Conservation (phyloP, 2,797 vertebrate species). For the Micropoecilia bifurca region DNA sequence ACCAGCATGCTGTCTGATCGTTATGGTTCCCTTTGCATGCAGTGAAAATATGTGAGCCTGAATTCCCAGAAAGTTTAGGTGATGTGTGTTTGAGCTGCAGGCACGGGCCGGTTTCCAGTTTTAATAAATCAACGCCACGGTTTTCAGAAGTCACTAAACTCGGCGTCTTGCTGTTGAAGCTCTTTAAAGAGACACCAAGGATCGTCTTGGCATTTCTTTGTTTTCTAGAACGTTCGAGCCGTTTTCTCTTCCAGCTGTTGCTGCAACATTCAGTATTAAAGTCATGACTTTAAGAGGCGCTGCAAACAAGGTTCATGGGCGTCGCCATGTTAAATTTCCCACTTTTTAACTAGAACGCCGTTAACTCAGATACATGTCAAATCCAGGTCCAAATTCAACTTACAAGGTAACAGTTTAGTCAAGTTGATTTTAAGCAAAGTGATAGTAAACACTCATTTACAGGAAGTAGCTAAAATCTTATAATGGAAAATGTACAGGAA, state of each 20-base stretch:
- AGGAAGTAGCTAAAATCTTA: neutral
- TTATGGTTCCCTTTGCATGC: conserved; percentile 21
- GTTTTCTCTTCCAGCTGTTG: neutral
- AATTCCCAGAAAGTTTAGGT: conserved; percentile 13
- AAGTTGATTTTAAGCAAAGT: neutral
- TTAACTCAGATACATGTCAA: no score
- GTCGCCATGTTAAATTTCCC: no score
- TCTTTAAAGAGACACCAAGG: neutral
- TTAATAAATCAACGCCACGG: neutral
- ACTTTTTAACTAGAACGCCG: no score
- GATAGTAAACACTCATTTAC: neutral
- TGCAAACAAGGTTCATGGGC: no score
- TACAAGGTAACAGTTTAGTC: neutral
- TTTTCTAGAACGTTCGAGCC: neutral
- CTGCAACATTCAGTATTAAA: neutral
- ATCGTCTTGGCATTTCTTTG: neutral
- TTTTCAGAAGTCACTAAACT: neutral
- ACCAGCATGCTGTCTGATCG: conserved; percentile 30
- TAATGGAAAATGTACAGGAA: neutral
- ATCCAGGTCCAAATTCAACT: no score
- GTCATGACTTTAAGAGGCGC: no score
- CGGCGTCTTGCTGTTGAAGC: neutral
- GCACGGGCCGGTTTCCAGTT: neutral
- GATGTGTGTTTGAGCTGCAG: neutral
- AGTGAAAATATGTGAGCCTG: conserved; percentile 14